phyloP scores from a whole-genome alignment of 2,113 vertebrate species.

The Pandion haliaetus region DNA sequence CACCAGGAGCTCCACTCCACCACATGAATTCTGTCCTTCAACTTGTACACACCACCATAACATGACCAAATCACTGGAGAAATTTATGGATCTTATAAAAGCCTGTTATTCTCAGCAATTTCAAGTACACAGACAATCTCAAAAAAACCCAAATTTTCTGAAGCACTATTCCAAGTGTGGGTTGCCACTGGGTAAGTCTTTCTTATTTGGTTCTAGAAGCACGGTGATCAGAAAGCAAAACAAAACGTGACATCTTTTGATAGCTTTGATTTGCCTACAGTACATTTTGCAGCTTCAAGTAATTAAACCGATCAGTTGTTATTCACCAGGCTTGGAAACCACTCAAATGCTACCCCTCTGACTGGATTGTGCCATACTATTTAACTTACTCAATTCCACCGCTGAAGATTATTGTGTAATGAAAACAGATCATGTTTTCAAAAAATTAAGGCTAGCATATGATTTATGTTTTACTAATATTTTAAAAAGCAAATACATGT shows the following conservation, averaged over 20 bases:
- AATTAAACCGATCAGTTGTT: not conserved
- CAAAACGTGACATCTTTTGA: not conserved
- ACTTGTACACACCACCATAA: not conserved
- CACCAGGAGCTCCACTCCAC: not conserved
- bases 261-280: not conserved
- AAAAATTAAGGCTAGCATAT: not conserved
- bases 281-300: not conserved
- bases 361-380: not conserved
- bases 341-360: not conserved
- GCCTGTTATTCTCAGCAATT: not conserved
- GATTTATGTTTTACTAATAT: not conserved
- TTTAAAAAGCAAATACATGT: not conserved
- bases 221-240: not conserved
- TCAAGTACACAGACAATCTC: not conserved
- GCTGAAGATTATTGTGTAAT: not conserved
- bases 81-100: accelerated
- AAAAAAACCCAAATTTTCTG: not conserved
- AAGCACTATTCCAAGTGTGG: not conserved
- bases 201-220: not conserved
- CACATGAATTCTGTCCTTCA: accelerated
- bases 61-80: accelerated
- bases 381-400: not conserved
- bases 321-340: not conserved
- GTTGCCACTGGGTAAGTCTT: not conserved
- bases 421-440: not conserved